phyloP scores from a whole-genome alignment of 2,888 invertebrate genomes.

The Athrips mouffetella region DNA sequence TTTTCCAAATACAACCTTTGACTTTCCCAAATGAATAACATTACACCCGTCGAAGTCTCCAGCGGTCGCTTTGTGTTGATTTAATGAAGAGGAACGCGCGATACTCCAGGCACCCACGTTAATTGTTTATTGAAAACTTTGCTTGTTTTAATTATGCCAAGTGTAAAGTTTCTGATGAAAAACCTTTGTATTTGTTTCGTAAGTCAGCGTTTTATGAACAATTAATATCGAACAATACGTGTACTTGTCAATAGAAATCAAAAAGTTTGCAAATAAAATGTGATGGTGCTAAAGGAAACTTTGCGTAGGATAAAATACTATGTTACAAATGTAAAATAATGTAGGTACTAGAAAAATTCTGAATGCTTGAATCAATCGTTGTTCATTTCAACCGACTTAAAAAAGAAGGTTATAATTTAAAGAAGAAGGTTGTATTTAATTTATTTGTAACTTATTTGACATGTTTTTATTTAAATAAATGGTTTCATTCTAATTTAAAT shows the following conservation, averaged over 20 bases:
- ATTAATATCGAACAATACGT: conserved; percentile 4
- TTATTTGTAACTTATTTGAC: no score
- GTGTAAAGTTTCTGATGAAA: conserved; percentile 45
- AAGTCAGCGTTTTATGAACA: conserved; percentile 4
- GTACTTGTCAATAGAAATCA: conserved; percentile 3
- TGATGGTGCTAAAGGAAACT: no score
- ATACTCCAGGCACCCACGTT: conserved; percentile 51
- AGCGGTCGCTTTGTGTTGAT: conserved; percentile 63
- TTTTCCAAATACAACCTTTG: conserved; percentile 76
- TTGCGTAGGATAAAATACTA: no score
- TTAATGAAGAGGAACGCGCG: conserved; percentile 67
- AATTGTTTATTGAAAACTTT: conserved; percentile 59
- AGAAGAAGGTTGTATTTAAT: no score
- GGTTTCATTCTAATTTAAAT: no score
- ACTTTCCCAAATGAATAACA: conserved; percentile 77
- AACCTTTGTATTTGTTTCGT: conserved; percentile 32
- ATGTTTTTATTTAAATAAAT: no score
- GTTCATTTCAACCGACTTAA: no score
- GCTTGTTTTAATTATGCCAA: conserved; percentile 55
- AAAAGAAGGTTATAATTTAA: no score
- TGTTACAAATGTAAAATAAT: no score
- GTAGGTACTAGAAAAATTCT: no score
- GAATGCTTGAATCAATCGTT: no score
- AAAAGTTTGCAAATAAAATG: not conserved
- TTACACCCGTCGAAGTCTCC: conserved; percentile 68